Evolutionary conservation across 2,888 invertebrate species (phyloP).

Genomic region (Eupithecia subfuscata): DNA sequence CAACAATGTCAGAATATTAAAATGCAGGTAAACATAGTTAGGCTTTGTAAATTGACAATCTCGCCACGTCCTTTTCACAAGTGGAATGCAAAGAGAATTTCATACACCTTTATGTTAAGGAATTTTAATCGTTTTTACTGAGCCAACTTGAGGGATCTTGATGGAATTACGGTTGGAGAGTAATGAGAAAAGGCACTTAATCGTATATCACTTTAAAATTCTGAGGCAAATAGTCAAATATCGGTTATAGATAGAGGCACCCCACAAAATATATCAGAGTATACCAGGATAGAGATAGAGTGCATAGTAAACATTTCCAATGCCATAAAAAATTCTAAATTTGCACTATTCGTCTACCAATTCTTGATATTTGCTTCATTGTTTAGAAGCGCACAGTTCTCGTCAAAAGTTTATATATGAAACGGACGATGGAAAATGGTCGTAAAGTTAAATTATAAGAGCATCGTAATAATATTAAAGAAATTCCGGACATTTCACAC

Average conservation of each 20-base stretch:
- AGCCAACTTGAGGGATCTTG: background rate
- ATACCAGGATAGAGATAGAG: background rate
- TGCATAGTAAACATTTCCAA: too few relatives aligned
- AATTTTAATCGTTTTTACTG: conserved; percentile 65
- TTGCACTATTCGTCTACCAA: background rate
- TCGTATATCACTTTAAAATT: too few relatives aligned
- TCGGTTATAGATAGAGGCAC: background rate
- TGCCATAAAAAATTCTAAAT: background rate
- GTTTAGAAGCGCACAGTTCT: conserved; percentile 11
- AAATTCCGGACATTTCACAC: too few relatives aligned
- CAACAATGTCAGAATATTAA: conserved; percentile 59
- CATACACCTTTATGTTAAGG: conserved; percentile 50
- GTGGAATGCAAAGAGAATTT: conserved; percentile 59
- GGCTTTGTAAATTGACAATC: conserved; percentile 64
- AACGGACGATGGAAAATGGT: conserved; percentile 44
- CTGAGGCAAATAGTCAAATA: background rate
- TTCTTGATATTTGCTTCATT: background rate
- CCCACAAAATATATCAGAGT: background rate
- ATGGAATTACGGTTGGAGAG: background rate
- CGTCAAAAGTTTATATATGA: conserved; percentile 38
- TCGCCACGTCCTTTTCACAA: conserved; percentile 61
- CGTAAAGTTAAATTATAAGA: conserved; percentile 42
- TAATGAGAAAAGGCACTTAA: too few relatives aligned
- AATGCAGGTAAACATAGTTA: conserved; percentile 62
- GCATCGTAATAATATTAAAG: conserved; percentile 32